These are phyloP conservation scores for Meteorus colon DNA, from an alignment of 2,888 invertebrate species.

Conservation along the genomic window DNA sequence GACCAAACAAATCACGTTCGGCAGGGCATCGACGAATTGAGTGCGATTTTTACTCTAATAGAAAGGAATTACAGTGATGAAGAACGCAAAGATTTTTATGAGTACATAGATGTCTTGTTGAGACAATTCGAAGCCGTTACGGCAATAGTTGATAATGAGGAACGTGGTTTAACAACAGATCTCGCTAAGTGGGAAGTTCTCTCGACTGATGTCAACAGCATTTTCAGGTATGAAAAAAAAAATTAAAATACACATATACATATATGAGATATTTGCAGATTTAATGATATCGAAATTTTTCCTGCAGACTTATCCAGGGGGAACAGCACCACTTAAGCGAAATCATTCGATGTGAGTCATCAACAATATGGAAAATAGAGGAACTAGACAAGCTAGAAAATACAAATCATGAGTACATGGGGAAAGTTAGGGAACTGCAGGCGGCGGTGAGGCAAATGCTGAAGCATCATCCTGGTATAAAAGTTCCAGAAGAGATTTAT, in stretches of 20 bases:
- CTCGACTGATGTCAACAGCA: conserved; percentile 77
- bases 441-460: conserved; percentile 79
- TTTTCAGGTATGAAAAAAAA: conserved; percentile 72
- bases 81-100: conserved; percentile 75
- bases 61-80: conserved; percentile 67
- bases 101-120: conserved; percentile 77
- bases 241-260: neutral
- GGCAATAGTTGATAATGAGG: conserved; percentile 79
- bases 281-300: neutral
- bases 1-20: conserved; percentile 81
- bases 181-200: conserved; percentile 84
- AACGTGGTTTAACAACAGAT: conserved; percentile 75
- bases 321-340: conserved; percentile 74
- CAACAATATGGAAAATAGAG: conserved; percentile 81
- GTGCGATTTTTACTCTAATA: conserved; percentile 75
- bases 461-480: conserved; percentile 81
- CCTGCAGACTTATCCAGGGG: conserved; percentile 62
- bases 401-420: conserved; percentile 78
- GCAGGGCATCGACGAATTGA: conserved; percentile 79
- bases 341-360: conserved; percentile 78
- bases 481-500: conserved; percentile 81
- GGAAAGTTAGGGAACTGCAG: conserved; percentile 78
- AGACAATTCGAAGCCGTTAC: conserved; percentile 83
- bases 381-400: conserved; percentile 82
- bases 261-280: neutral